Conservation (phyloP, 2,113 vertebrate species). For the Fukomys damarensis region DNA sequence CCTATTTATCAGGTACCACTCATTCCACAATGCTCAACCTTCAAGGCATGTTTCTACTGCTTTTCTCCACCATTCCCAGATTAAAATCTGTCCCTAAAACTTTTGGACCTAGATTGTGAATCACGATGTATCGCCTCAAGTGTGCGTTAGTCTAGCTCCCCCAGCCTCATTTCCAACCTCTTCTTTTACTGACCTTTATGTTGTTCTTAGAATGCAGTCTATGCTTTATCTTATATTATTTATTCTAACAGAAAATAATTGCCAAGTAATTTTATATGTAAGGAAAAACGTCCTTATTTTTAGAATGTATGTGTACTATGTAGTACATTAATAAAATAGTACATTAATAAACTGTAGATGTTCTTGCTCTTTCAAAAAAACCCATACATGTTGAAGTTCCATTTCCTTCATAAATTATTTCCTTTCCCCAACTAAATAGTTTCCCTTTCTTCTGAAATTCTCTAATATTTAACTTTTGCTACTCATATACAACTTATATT, state of each 20-base stretch:
- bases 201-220: neutral
- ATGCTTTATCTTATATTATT: neutral
- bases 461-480: neutral
- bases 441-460: neutral
- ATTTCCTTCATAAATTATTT: neutral
- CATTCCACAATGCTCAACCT: rapidly evolving
- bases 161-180: neutral
- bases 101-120: neutral
- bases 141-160: neutral
- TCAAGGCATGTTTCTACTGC: neutral
- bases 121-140: neutral
- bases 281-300: neutral
- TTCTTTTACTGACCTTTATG: neutral
- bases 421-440: neutral
- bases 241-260: neutral
- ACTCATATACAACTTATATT: neutral
- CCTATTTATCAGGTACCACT: neutral
- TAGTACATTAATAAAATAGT: no score
- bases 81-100: neutral
- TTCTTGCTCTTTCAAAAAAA: no score
- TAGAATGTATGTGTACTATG: neutral
- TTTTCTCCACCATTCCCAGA: neutral
- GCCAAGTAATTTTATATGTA: neutral
- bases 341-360: no score
- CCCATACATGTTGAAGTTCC: neutral